Conservation (phyloP, 2,888 invertebrate species). For the Hybos culiciformis region DNA sequence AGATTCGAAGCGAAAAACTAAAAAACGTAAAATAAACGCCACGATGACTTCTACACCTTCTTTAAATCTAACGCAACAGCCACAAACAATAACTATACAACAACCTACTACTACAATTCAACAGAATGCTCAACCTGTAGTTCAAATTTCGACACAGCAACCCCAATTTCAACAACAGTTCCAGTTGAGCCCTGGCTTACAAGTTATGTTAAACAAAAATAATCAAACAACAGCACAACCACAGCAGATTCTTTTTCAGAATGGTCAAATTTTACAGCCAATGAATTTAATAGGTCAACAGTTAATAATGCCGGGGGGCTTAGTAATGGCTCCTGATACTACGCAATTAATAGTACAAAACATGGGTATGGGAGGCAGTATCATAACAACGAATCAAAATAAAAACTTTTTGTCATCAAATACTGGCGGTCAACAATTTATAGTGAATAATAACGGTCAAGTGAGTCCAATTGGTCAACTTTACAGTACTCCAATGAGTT, state of each 20-base stretch:
- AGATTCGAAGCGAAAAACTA: slow-evolving; percentile 52
- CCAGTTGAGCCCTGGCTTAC: slow-evolving; percentile 62
- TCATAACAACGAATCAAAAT: slow-evolving; percentile 49
- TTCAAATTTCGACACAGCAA: slow-evolving; percentile 37
- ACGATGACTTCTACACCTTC: slow-evolving; percentile 25
- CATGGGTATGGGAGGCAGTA: slow-evolving; percentile 50
- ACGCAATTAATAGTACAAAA: slow-evolving; percentile 66
- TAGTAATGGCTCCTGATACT: slow-evolving; percentile 72
- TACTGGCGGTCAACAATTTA: slow-evolving; percentile 49
- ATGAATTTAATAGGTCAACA: slow-evolving; percentile 69
- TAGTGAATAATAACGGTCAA: slow-evolving; percentile 64
- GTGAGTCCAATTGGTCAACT: slow-evolving; percentile 53
- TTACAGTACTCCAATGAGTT: slow-evolving; percentile 33
- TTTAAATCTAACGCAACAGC: slow-evolving; percentile 26
- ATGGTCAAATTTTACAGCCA: slow-evolving; percentile 60
- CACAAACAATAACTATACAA: too few species aligned
- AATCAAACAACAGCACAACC: slow-evolving; percentile 39
- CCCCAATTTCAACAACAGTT: slow-evolving; percentile 55
- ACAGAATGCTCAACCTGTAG: slow-evolving; percentile 29
- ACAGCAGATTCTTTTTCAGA: slow-evolving; percentile 31
- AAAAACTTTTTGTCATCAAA: slow-evolving; percentile 65
- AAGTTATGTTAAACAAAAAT: slow-evolving; percentile 45
- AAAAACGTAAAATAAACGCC: slow-evolving; percentile 50
- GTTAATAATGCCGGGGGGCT: slow-evolving; percentile 69
- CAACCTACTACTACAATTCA: slow-evolving; percentile 30